phyloP scores from a whole-genome alignment of 2,797 vertebrate genomes.

The Fratercula arctica region DNA sequence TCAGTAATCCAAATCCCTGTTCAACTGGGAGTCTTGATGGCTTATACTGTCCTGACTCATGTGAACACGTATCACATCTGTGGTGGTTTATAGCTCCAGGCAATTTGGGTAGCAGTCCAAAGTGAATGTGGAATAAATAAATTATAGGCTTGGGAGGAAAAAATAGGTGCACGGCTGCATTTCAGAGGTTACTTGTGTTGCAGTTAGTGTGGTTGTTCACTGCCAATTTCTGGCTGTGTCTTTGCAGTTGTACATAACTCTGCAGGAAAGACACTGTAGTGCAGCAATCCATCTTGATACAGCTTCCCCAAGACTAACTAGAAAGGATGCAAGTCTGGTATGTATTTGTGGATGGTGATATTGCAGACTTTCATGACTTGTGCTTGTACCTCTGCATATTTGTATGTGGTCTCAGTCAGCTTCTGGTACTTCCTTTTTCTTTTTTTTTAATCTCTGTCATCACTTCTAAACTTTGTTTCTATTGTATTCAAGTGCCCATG shows the following conservation, averaged over 20 bases:
- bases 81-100: neutral
- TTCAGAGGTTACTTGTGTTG: neutral
- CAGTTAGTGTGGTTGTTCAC: neutral
- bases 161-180: neutral
- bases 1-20: neutral
- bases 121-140: neutral
- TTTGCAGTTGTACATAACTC: neutral
- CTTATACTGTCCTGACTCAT: neutral
- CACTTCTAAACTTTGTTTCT: neutral
- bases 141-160: neutral
- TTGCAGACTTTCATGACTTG: neutral
- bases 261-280: neutral
- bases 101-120: neutral
- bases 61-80: neutral
- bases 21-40: neutral
- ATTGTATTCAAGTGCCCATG: neutral
- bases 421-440: neutral
- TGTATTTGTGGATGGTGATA: neutral
- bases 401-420: neutral
- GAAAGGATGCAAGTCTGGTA: neutral
- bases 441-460: neutral
- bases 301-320: neutral
- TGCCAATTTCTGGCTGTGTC: neutral
- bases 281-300: neutral
- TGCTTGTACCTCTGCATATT: neutral